Evolutionary conservation across 2,113 vertebrate genomes (phyloP), one percentile per base, ranked within the genome.

Genomic region (Aegithalos caudatus): DNA sequence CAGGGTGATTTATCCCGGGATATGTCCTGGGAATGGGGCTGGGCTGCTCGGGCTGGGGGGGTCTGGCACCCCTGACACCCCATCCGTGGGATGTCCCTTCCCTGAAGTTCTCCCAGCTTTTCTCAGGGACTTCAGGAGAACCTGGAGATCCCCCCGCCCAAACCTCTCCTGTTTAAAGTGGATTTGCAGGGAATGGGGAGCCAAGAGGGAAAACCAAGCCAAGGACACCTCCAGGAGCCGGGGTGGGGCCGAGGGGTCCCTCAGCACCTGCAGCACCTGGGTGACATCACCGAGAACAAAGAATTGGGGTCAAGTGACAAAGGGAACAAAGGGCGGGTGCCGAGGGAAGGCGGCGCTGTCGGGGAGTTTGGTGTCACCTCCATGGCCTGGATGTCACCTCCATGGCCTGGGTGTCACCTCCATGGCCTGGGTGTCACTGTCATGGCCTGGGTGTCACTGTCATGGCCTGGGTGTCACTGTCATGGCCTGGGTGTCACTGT

Each of bases 21-120:
- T 3, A 48, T 0, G 1, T 6, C n/a, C 16, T 8, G 20, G 57
- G 14, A 25, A 9, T 1, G 22, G 9, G 7, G 35, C 33, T 51
- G 1, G 18, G 37, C 50, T 53, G 67, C 15, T 33, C 50, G 2
- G 8, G 40, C 60, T 40, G 82, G 81, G 70, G 9, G 40, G 57
- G 7, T 12, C 58, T 54, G 91, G 11, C 40, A 12, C 40, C 40
- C 40, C 12, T 40, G 40, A 6, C 40, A 42, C 40, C 40, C 10
- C 40, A 25, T 6, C 12, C 28, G 0, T 2, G n/a, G 15, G 23
- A 2, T 35, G 17, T 4, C 9, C 24, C 28, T 20, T 24, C 38
- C n/a, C 28, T 66, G 28, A 8, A 9, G 4, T 7, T 54, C 10
- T 62, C 33, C 64, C 54, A 1, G 9, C n/a, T n/a, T n/a, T 4